Conservation (phyloP, 1,140 invertebrate species). For the Drosophila oshimai region DNA sequence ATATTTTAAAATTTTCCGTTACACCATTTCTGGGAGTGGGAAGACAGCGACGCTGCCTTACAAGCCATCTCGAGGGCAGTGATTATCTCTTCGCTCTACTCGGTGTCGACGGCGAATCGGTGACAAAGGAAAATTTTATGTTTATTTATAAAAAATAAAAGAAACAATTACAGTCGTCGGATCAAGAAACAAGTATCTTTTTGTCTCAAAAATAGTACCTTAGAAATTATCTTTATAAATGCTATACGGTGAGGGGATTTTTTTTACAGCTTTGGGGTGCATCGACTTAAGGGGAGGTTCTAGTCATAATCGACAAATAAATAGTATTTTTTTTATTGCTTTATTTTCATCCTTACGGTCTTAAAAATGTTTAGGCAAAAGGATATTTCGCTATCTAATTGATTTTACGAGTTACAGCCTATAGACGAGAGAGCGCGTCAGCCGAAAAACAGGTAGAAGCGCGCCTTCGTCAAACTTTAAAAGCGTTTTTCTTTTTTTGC, state of each 20-base stretch:
- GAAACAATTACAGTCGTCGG: constrained; percentile 2
- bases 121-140: constrained; percentile 67
- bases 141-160: constrained; percentile 58
- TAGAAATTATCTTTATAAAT: constrained; percentile 10
- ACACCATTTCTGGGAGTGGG: constrained; percentile 50
- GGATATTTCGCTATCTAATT: too few relatives aligned
- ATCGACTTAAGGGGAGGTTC: too few relatives aligned
- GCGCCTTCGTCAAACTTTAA: too few relatives aligned
- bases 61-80: constrained; percentile 17
- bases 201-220: constrained; percentile 27
- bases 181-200: constrained; percentile 13
- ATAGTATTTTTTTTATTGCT: too few relatives aligned
- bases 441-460: too few relatives aligned
- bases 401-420: too few relatives aligned
- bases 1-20: constrained; percentile 49
- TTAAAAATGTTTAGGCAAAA: too few relatives aligned
- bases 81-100: constrained; percentile 54
- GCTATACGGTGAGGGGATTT: neutral
- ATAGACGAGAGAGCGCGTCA: too few relatives aligned
- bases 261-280: neutral
- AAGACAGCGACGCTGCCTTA: constrained; percentile 30
- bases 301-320: too few relatives aligned
- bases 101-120: constrained; percentile 30
- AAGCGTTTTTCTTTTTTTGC: too few relatives aligned
- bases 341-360: too few relatives aligned